Evolutionary conservation across 2,888 invertebrate genomes (phyloP).

Genomic region (Drosophila subsilvestris): DNA sequence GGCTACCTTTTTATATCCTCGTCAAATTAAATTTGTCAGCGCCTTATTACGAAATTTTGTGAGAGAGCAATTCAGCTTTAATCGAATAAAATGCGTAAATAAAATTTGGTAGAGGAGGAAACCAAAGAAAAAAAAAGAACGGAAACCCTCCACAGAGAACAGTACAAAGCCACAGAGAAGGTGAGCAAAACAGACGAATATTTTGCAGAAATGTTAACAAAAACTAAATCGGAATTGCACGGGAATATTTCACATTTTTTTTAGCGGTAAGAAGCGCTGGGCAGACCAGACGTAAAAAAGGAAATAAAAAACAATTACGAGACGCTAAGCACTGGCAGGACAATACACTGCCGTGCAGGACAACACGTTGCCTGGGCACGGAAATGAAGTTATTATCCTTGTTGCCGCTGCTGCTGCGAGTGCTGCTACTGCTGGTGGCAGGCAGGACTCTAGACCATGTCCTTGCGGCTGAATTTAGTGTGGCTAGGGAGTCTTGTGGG

Average conservation of each 20-base stretch:
- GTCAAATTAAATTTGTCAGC: constrained; percentile 64
- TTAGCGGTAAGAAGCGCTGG: constrained; percentile 32
- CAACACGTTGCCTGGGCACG: constrained; percentile 39
- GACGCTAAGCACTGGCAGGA: constrained; percentile 41
- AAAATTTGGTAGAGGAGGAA: constrained; percentile 47
- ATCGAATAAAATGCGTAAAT: constrained; percentile 72
- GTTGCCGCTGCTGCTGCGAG: constrained; percentile 10
- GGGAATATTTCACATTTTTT: constrained; percentile 42
- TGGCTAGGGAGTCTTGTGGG: constrained; percentile 34
- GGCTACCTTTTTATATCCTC: constrained; percentile 49
- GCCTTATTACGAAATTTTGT: constrained; percentile 62
- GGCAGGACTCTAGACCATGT: constrained; percentile 20
- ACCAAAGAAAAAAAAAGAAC: constrained; percentile 38
- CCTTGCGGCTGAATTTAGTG: constrained; percentile 54
- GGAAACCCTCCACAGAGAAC: constrained; percentile 33
- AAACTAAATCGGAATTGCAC: constrained; percentile 31
- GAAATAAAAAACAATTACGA: constrained; percentile 60
- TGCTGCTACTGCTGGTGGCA: background rate
- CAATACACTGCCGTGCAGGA: constrained; percentile 44
- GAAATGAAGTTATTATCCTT: constrained; percentile 65
- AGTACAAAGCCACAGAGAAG: constrained; percentile 15
- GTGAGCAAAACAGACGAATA: constrained; percentile 51
- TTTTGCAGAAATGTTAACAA: constrained; percentile 33
- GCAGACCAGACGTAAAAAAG: constrained; percentile 10
- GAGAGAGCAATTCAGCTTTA: constrained; percentile 40